A percentile compares a stretch with the other conserved stretches of the same genome.
These are phyloP conservation scores for Phengaris arion DNA, from an alignment of 2,888 invertebrate genomes.

Conservation along the genomic window DNA sequence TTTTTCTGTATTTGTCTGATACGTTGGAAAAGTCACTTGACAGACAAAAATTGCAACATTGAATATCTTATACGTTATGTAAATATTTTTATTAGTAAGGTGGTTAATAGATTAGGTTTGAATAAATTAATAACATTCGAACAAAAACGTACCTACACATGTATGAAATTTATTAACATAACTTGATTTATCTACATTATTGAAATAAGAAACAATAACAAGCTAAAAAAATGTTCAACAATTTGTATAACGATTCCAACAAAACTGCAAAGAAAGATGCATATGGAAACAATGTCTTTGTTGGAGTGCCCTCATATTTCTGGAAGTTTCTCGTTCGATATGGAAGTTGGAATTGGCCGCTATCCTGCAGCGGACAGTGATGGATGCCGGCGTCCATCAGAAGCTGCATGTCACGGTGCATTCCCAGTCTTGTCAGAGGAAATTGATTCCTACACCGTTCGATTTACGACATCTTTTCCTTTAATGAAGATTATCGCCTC, in stretches of 20 bases:
- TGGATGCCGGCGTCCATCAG: conserved; percentile 48
- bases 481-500: neutral
- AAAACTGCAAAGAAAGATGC: neutral
- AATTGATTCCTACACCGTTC: conserved; percentile 5
- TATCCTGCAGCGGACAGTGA: conserved; percentile 32
- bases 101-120: no score
- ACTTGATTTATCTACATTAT: no score
- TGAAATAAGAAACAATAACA: no score
- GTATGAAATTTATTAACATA: no score
- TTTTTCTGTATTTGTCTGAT: no score
- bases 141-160: no score
- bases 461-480: conserved; percentile 14
- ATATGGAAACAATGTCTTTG: conserved; percentile 15
- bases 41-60: no score
- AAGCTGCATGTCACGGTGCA: conserved; percentile 39
- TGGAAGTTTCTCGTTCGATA: conserved; percentile 8
- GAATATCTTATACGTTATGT: no score
- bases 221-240: neutral
- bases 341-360: conserved; percentile 17
- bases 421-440: neutral
- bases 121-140: no score
- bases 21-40: no score
- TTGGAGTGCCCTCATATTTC: conserved; percentile 1
- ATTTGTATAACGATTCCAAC: neutral
- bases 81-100: no score